Evolutionary conservation across 2,113 vertebrate species (phyloP).

Genomic region (Pagrus major): DNA sequence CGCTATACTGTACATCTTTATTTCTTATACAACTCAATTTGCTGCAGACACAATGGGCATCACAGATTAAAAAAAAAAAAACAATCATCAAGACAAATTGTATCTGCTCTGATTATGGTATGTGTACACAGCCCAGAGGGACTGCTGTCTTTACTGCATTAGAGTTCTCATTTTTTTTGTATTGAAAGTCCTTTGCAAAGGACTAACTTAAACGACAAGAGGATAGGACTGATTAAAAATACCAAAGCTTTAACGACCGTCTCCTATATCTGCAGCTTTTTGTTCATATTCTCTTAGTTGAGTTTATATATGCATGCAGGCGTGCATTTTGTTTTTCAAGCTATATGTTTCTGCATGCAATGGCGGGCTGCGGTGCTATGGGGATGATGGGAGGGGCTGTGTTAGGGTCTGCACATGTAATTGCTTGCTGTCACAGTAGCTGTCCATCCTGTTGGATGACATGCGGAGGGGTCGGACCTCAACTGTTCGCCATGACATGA

Average conservation of each 20-base stretch:
- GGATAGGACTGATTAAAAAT: conserved; percentile 18
- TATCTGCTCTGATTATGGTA: conserved; percentile 37
- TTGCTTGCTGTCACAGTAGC: conserved; percentile 67
- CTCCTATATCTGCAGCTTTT: not conserved
- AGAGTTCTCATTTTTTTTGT: conserved; percentile 24
- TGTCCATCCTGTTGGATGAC: conserved; percentile 68
- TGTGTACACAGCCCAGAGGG: conserved; percentile 9
- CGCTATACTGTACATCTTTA: conserved; percentile 5
- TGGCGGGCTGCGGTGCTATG: not conserved
- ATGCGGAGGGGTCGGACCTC: conserved; percentile 57
- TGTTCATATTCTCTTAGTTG: not conserved
- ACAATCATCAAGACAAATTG: conserved; percentile 48
- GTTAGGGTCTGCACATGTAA: conserved; percentile 54
- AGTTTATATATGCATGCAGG: conserved; percentile 36
- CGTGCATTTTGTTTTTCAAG: not conserved
- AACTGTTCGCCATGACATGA: conserved; percentile 58
- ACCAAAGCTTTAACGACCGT: not conserved
- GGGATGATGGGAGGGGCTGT: conserved; percentile 30
- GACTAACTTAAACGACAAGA: conserved; percentile 19
- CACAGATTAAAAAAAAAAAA: conserved; percentile 34
- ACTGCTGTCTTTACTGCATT: conserved; percentile 13
- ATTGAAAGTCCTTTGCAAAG: conserved; percentile 28
- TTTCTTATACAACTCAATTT: conserved; percentile 43
- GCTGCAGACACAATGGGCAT: conserved; percentile 34
- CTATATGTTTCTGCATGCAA: conserved; percentile 15